Conservation (phyloP, 92 coral and sea anemone species). For the Epizoanthus rinbou region DNA sequence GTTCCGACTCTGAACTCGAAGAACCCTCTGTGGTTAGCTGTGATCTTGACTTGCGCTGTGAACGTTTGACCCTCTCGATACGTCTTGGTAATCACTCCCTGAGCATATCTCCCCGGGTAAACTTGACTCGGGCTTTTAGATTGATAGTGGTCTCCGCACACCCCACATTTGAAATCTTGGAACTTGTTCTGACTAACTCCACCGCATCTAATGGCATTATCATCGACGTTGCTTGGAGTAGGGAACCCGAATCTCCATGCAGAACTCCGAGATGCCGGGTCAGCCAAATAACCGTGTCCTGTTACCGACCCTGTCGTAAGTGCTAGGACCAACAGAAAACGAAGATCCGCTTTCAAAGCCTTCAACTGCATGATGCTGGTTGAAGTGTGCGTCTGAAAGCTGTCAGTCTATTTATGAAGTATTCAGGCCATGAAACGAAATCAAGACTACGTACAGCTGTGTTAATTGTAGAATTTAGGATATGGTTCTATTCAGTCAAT, state of each 20-base stretch:
- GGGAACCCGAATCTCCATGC: slow-evolving; percentile 35
- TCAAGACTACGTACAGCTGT: no score
- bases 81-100: not conserved
- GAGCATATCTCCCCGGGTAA: no score
- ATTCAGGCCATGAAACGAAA: no score
- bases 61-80: slow-evolving; percentile 5
- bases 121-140: no score
- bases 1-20: slow-evolving; percentile 80
- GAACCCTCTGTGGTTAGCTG: slow-evolving; percentile 81
- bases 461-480: no score
- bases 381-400: no score
- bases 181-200: slow-evolving; percentile 16
- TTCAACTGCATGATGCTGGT: no score
- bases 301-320: no score
- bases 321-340: no score
- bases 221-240: slow-evolving; percentile 9
- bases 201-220: slow-evolving; percentile 22
- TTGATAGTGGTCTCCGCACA: slow-evolving; percentile 25
- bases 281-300: slow-evolving; percentile 24
- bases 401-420: no score
- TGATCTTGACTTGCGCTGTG: slow-evolving; percentile 52
- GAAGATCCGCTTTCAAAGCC: no score
- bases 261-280: slow-evolving; percentile 14
- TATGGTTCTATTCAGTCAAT: no score
- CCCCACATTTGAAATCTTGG: slow-evolving; percentile 23